These are phyloP conservation scores for Hoplostethus mediterraneus DNA, from an alignment of 2,797 vertebrate genomes.

Conservation along the genomic window DNA sequence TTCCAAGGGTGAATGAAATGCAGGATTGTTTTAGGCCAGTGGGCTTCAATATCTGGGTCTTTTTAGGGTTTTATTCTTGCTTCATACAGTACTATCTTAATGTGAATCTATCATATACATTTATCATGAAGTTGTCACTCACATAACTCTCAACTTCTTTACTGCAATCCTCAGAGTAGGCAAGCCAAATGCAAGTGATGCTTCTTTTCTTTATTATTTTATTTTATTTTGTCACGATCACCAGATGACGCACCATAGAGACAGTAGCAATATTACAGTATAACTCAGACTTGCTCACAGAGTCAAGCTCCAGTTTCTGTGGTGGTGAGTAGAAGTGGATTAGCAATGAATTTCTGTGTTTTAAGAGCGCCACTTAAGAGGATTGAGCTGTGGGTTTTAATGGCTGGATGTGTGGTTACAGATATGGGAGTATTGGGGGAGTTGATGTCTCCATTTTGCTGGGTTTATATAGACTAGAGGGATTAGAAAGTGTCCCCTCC, in stretches of 20 bases:
- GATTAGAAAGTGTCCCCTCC: conserved; percentile 12
- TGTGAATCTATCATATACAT: not conserved
- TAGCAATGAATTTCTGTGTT: conserved; percentile 32
- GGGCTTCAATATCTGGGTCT: not conserved
- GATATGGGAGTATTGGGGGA: conserved; percentile 16
- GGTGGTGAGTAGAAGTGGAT: conserved; percentile 5
- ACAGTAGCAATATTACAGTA: conserved; percentile 1
- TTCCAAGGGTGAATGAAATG: not conserved
- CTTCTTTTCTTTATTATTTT: not conserved
- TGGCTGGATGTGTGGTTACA: conserved; percentile 21
- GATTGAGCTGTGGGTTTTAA: conserved; percentile 32
- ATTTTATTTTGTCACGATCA: not conserved
- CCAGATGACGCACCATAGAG: not conserved
- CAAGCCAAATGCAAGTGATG: not conserved
- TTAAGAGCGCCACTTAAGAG: conserved; percentile 39
- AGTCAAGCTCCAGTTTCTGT: not conserved
- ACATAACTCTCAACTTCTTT: not conserved
- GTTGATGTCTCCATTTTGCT: conserved; percentile 28
- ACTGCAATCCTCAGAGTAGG: not conserved
- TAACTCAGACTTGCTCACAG: not conserved
- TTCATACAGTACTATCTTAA: not conserved
- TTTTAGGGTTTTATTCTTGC: not conserved
- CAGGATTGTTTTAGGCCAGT: not conserved
- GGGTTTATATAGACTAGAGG: conserved; percentile 20
- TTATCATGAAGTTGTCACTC: not conserved